Evolutionary conservation across 2,797 vertebrate species (phyloP).

Genomic region (Threskiornis aethiopicus): DNA sequence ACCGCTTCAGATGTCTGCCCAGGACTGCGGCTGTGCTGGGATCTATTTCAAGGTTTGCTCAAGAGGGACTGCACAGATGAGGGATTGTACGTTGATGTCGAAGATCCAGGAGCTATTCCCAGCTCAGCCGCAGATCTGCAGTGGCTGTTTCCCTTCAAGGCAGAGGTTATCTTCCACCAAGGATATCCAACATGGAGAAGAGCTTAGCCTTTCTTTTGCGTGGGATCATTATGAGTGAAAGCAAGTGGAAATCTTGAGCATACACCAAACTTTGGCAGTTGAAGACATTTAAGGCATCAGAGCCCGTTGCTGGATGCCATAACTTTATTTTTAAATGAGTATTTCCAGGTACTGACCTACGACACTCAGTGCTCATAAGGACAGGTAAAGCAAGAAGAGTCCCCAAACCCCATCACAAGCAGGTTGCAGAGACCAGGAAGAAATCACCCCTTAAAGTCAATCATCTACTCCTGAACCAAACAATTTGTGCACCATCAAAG

Average conservation of each 20-base stretch:
- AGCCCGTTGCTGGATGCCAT: background rate
- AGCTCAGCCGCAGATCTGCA: background rate
- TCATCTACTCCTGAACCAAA: background rate
- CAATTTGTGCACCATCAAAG: background rate
- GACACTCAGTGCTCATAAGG: background rate
- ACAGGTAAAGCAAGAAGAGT: background rate
- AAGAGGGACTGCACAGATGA: fast-evolving
- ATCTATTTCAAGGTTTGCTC: background rate
- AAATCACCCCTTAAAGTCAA: background rate
- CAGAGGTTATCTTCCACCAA: background rate
- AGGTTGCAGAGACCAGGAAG: background rate
- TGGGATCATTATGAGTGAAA: background rate
- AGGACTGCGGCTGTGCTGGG: fast-evolving
- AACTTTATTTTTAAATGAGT: background rate
- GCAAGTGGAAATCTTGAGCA: background rate
- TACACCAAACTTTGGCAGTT: background rate
- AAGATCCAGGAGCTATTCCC: background rate
- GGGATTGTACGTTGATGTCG: background rate
- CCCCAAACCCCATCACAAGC: background rate
- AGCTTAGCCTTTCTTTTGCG: background rate
- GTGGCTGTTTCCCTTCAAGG: background rate
- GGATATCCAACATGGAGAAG: background rate
- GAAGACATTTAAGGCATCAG: background rate
- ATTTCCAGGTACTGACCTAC: background rate
- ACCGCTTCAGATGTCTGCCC: background rate